Evolutionary conservation across 2,888 invertebrate genomes (phyloP).

Genomic region (Hyalella azteca): DNA sequence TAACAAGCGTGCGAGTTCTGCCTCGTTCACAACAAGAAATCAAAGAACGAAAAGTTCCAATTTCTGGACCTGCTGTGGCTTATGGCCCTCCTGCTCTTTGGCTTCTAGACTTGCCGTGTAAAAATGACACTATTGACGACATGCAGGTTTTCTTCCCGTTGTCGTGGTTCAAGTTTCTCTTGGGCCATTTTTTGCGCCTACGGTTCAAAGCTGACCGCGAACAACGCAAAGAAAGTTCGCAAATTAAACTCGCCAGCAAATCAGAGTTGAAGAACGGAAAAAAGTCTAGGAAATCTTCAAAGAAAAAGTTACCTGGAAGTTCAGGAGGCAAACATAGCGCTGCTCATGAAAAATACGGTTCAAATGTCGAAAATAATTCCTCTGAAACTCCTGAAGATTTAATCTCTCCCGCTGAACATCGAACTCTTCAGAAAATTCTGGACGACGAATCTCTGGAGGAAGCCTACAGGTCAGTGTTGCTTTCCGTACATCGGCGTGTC

Average conservation of each 20-base stretch:
- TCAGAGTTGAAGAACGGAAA: background rate
- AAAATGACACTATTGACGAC: conserved; percentile 49
- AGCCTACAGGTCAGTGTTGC: conserved; percentile 47
- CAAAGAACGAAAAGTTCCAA: background rate
- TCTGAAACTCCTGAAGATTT: background rate
- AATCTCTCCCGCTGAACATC: background rate
- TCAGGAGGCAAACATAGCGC: background rate
- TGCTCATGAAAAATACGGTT: conserved; percentile 2
- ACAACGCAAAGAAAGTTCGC: background rate
- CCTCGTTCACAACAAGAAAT: background rate
- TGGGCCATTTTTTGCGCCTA: conserved; percentile 39
- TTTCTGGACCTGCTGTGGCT: conserved; percentile 25
- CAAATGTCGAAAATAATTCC: background rate
- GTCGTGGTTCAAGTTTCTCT: conserved; percentile 55
- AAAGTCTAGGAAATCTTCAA: background rate
- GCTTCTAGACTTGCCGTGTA: conserved; percentile 48
- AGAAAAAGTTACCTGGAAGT: background rate
- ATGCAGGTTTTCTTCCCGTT: conserved; percentile 53
- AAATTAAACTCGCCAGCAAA: background rate
- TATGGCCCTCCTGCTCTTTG: conserved; percentile 47
- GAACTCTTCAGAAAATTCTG: conserved; percentile 6
- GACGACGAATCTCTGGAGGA: conserved; percentile 55
- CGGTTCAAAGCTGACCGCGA: background rate
- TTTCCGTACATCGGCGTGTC: background rate
- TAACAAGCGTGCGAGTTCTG: background rate